Evolutionary conservation across 1,140 invertebrate genomes (phyloP).

Genomic region (Spodoptera frugiperda): DNA sequence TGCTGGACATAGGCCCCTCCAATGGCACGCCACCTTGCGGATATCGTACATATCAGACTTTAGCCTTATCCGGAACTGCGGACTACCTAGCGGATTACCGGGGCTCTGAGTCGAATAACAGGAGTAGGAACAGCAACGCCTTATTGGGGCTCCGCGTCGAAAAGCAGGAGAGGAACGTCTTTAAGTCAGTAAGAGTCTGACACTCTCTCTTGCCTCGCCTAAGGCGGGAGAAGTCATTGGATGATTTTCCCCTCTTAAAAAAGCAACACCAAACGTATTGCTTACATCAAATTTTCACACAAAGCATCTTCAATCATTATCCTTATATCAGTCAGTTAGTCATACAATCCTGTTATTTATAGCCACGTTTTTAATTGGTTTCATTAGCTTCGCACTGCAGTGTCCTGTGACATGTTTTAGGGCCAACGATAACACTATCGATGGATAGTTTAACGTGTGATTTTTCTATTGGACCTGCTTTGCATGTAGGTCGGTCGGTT

Average conservation of each 20-base stretch:
- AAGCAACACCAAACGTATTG: background rate
- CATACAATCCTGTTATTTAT: background rate
- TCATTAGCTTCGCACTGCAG: conserved; percentile 27
- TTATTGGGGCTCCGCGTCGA: too few species aligned
- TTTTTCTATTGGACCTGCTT: conserved; percentile 72
- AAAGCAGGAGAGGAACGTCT: background rate
- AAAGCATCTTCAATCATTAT: background rate
- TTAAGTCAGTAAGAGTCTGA: background rate
- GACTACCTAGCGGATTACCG: too few species aligned
- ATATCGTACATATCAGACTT: too few species aligned
- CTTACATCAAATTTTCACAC: background rate
- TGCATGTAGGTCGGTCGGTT: conserved; percentile 67
- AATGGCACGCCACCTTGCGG: too few species aligned
- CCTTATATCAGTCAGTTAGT: background rate
- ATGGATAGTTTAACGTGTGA: conserved; percentile 74
- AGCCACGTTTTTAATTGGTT: conserved; percentile 24
- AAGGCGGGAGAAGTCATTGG: too few species aligned
- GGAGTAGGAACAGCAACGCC: too few species aligned
- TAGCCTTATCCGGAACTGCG: too few species aligned
- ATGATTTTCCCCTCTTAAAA: too few species aligned
- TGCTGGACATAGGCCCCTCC: too few species aligned
- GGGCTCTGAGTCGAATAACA: too few species aligned
- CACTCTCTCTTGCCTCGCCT: too few species aligned
- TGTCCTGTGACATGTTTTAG: conserved; percentile 46
- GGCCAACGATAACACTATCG: conserved; percentile 60